Evolutionary conservation across 2,113 vertebrate species (phyloP).

Genomic region (Gallinago media): DNA sequence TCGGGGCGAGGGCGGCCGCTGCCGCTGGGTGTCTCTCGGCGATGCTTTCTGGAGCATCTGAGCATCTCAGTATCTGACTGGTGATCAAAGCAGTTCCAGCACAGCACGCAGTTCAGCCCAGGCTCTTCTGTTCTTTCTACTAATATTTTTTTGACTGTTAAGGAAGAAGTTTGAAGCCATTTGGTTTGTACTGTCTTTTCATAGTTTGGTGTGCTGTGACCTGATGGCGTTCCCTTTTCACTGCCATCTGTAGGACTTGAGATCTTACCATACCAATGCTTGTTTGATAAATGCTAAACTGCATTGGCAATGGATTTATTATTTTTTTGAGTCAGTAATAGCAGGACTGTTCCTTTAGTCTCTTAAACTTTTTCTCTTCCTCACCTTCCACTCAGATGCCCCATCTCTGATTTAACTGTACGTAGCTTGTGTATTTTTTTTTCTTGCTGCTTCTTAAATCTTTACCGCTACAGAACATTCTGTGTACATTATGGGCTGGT

Average conservation of each 20-base stretch:
- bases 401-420: background rate
- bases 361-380: background rate
- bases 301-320: background rate
- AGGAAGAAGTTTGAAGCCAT: background rate
- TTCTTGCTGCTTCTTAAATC: background rate
- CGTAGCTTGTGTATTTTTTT: background rate
- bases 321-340: background rate
- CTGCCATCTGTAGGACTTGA: background rate
- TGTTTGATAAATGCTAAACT: background rate
- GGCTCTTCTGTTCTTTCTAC: background rate
- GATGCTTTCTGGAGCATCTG: rapidly evolving
- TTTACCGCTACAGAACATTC: background rate
- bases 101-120: background rate
- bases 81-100: background rate
- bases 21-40: background rate
- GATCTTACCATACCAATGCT: background rate
- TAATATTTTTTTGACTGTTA: background rate
- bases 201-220: background rate
- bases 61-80: background rate
- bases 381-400: background rate
- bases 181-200: background rate
- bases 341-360: background rate
- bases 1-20: rapidly evolving
- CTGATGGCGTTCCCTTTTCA: background rate
- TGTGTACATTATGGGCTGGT: background rate